A percentile compares a stretch with the other conserved stretches of the same genome.
Conservation (phyloP, 2,797 vertebrate genomes). For the Typhlichthys eigenmanni region DNA sequence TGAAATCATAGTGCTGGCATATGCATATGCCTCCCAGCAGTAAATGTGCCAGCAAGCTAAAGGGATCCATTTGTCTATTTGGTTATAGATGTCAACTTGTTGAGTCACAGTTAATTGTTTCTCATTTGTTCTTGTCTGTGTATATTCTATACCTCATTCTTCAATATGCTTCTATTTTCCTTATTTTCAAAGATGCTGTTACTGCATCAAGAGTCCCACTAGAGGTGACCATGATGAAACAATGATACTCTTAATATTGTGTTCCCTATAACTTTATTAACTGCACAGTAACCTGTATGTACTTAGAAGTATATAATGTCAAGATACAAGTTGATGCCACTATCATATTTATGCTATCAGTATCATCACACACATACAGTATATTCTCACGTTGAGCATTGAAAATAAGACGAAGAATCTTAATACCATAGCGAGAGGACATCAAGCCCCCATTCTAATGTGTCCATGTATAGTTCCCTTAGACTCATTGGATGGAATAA, state of each 20-base stretch:
- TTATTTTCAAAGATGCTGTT: neutral
- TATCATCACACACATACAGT: too few relatives aligned
- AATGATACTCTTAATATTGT: neutral
- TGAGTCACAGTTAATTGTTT: constrained; percentile 32
- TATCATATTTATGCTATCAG: too few relatives aligned
- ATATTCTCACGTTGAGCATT: too few relatives aligned
- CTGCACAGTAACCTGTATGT: neutral
- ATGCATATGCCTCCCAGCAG: constrained; percentile 28
- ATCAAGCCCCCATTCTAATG: too few relatives aligned
- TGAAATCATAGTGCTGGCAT: constrained; percentile 39
- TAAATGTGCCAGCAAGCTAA: constrained; percentile 24
- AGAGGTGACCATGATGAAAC: constrained; percentile 1
- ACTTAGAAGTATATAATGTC: too few relatives aligned
- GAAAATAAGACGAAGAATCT: too few relatives aligned
- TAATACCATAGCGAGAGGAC: too few relatives aligned
- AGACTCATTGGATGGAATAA: too few relatives aligned
- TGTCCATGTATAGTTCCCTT: too few relatives aligned
- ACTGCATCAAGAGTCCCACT: constrained; percentile 3
- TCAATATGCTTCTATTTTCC: neutral
- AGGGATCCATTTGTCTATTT: constrained; percentile 38
- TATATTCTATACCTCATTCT: constrained; percentile 22
- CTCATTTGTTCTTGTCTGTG: constrained; percentile 34
- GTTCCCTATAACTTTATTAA: neutral
- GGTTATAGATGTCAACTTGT: constrained; percentile 30
- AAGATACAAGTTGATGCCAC: too few relatives aligned